Percentiles rank a stretch among this genome's conserved stretches.
phyloP scores from a whole-genome alignment of 2,888 invertebrate species.

The Lasioglossum pauxillum region DNA sequence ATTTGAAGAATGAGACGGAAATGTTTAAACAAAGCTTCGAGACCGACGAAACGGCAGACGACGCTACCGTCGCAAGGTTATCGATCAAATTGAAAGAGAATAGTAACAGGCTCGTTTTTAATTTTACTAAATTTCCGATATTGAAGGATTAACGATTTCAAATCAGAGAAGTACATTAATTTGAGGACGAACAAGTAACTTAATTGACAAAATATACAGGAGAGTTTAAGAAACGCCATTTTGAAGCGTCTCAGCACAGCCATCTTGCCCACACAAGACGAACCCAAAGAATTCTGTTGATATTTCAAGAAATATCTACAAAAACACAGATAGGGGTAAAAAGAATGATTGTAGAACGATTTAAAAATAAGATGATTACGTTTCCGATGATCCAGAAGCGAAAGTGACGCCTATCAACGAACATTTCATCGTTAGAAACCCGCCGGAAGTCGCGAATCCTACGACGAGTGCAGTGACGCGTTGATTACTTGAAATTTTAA shows the following conservation, averaged over 20 bases:
- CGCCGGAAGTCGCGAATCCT: conserved; percentile 24
- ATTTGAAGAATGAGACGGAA: background rate
- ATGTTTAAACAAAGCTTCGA: background rate
- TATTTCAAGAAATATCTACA: background rate
- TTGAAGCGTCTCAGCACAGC: background rate
- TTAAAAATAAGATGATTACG: background rate
- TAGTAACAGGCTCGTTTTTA: background rate
- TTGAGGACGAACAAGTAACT: background rate
- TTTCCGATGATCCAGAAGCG: background rate
- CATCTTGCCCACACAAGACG: background rate
- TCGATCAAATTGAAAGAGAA: background rate
- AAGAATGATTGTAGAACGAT: background rate
- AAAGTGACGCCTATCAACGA: background rate
- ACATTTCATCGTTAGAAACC: conserved; percentile 13
- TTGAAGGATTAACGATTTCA: background rate
- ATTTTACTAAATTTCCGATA: background rate
- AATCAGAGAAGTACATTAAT: background rate
- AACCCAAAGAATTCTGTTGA: background rate
- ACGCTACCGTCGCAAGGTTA: background rate
- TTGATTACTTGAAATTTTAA: conserved; percentile 51
- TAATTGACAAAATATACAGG: background rate
- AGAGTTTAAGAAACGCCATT: background rate
- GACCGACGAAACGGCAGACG: background rate
- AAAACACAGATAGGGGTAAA: background rate
- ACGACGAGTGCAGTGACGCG: conserved; percentile 40